Evolutionary conservation across 64 coral and sea anemone species (phyloP).

Genomic region (Montipora capricornis): DNA sequence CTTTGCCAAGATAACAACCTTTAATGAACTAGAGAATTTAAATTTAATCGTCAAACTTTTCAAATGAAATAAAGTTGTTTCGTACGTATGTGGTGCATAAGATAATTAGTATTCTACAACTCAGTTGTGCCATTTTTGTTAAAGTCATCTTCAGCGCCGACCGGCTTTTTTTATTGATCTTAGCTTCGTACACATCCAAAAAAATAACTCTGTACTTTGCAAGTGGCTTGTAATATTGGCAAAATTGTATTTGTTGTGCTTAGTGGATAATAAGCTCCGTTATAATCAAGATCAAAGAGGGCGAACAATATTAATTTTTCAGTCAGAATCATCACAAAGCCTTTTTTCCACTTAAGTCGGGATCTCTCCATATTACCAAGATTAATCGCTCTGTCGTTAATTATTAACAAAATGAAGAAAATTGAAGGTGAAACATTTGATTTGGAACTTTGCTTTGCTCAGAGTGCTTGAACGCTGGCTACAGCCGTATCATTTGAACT

Average conservation of each 20-base stretch:
- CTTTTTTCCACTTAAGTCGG: background rate
- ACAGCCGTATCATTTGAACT: too few species aligned
- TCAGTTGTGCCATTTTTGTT: conserved; percentile 15
- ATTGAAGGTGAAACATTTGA: background rate
- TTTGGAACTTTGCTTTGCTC: too few species aligned
- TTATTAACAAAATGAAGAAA: background rate
- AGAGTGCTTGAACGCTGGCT: too few species aligned
- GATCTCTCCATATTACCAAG: background rate
- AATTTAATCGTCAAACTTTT: conserved; percentile 39
- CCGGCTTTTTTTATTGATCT: background rate
- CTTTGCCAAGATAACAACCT: conserved; percentile 10
- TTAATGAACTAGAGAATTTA: conserved; percentile 35
- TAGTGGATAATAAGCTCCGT: conserved; percentile 18
- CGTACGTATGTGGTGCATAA: background rate
- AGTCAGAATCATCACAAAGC: background rate
- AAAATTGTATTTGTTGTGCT: background rate
- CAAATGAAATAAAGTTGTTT: conserved; percentile 40
- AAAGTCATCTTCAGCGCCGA: background rate
- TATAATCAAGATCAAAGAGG: conserved; percentile 32
- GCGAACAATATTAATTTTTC: conserved; percentile 44
- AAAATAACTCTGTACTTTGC: background rate
- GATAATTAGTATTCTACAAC: conserved; percentile 7
- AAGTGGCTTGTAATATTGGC: background rate
- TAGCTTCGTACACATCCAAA: background rate
- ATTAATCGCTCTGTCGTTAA: background rate